Evolutionary conservation across 2,888 invertebrate genomes (phyloP), one percentile per base, ranked within the genome.

Genomic region (Arge pagana): DNA sequence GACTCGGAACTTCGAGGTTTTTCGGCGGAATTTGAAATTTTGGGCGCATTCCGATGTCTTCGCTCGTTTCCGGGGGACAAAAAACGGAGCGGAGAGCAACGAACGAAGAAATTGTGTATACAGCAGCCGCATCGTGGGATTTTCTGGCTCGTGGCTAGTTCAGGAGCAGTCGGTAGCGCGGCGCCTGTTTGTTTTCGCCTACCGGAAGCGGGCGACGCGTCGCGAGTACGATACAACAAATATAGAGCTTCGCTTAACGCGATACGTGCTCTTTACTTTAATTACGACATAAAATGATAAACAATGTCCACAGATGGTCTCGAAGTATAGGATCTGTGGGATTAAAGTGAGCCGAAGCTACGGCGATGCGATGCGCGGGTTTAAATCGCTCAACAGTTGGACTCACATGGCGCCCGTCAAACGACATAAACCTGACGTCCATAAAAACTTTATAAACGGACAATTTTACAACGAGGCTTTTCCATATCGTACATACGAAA

Each of bases 251-350:
- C 18, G 10, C 15, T 8, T n/a, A n/a, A 26, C 4, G 7, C 33
- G 42, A 61, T 58, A 60, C 59, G 58, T 55, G 62, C 64, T 66
- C 61, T 67, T 71, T 65, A 64, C 61, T 70, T 69, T 69, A 67
- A 68, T 69, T 65, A 65, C 60, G 61, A 61, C 65, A 63, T 67
- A 65, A 67, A 69, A 68, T 57, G 58, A 67, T 68, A 64, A 68
- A 69, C 64, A 68, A 66, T 66, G 62, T 57, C 56, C 59, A 56
- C 64, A 62, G 61, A 60, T 60, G 61, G 59, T 61, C 53, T 42
- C 45, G 21, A 6, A 6, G 13, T 7, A 7, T 15, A 15, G 57
- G 24, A 31, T 55, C 57, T 60, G 51, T 55, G 53, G 55, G 55
- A 53, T 60, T 62, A 60, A 54, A 50, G 50, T 54, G 50, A 41